phyloP scores from a whole-genome alignment of 2,888 invertebrate species.

The Galeopsomyia nigrocyanea region DNA sequence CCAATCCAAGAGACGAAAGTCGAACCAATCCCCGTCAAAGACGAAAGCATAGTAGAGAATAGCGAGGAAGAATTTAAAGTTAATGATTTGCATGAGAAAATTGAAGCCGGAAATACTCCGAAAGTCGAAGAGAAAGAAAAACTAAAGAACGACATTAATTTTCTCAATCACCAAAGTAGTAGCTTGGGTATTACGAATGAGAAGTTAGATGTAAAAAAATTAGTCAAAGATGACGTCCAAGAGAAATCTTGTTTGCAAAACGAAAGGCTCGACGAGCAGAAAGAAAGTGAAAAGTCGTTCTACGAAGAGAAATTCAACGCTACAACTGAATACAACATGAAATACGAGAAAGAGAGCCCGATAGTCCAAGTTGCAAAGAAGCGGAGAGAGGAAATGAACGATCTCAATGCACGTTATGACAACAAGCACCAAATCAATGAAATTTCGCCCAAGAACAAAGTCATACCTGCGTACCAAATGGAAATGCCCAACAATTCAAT shows the following conservation, averaged over 20 bases:
- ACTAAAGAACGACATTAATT: neutral
- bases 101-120: neutral
- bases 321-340: neutral
- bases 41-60: neutral
- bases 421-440: conserved; percentile 38
- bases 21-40: neutral
- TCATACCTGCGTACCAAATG: conserved; percentile 39
- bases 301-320: conserved; percentile 17
- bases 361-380: conserved; percentile 35
- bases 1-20: conserved; percentile 9
- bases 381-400: conserved; percentile 37
- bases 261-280: conserved; percentile 11
- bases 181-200: neutral
- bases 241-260: conserved; percentile 13
- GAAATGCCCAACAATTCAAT: conserved; percentile 40
- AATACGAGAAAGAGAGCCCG: conserved; percentile 13
- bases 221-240: neutral
- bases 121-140: conserved; percentile 7
- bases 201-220: neutral
- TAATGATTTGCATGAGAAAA: neutral
- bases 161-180: conserved; percentile 23
- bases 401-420: conserved; percentile 28
- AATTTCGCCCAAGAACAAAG: conserved; percentile 27
- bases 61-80: neutral
- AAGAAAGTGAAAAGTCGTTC: conserved; percentile 8